These are phyloP conservation scores for Polymixis flavicincta DNA, from an alignment of 2,888 invertebrate species.

Conservation along the genomic window DNA sequence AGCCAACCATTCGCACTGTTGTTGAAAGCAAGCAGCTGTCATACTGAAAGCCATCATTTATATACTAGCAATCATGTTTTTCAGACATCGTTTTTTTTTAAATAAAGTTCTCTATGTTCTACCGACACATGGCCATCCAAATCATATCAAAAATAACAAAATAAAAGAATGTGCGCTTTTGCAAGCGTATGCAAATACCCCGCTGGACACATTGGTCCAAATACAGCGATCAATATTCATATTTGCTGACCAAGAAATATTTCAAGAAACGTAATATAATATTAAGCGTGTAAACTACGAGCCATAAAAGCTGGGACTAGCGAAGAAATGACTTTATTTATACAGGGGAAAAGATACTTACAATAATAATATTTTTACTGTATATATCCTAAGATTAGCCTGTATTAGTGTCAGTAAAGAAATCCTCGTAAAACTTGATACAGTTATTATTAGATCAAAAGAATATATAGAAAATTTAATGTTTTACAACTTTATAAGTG, in stretches of 20 bases:
- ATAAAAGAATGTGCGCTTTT: too few relatives aligned
- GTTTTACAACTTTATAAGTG: conserved; percentile 8
- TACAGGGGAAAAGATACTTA: conserved; percentile 25
- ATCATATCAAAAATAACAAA: too few relatives aligned
- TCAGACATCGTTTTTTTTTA: too few relatives aligned
- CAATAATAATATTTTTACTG: conserved; percentile 31
- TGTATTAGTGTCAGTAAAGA: conserved; percentile 41
- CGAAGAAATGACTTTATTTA: conserved; percentile 52
- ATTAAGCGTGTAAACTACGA: conserved; percentile 43
- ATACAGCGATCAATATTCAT: not conserved
- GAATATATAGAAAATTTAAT: conserved; percentile 8
- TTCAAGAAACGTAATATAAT: conserved; percentile 9
- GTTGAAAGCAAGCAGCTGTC: not conserved
- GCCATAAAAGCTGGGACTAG: conserved; percentile 39
- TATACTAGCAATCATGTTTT: too few relatives aligned
- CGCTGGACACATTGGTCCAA: not conserved
- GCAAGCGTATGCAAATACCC: not conserved
- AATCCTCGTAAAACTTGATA: conserved; percentile 33
- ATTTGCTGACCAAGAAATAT: conserved; percentile 11
- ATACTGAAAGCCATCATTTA: not conserved
- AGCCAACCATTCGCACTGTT: too few relatives aligned
- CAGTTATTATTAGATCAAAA: conserved; percentile 23
- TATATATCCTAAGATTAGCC: conserved; percentile 31
- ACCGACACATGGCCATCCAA: too few relatives aligned
- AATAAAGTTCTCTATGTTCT: too few relatives aligned